Evolutionary conservation across 2,888 invertebrate species (phyloP), one percentile per base, ranked within the genome.

Genomic region (Rhagium mordax): DNA sequence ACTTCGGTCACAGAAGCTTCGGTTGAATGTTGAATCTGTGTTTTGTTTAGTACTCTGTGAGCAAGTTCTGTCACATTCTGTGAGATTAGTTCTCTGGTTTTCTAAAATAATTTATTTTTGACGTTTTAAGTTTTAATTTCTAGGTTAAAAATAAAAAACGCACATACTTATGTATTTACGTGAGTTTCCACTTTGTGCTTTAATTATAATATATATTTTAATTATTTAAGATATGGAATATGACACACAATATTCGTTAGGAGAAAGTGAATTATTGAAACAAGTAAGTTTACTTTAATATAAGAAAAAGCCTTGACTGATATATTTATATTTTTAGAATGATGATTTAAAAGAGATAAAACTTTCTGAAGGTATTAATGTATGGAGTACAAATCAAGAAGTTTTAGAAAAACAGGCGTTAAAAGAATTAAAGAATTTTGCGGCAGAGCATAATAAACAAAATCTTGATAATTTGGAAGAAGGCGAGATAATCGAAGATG

Each of bases 351-450:
- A 75, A 5, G 65, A 75, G 62, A 62, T 85, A 53, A 64, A 74
- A 7, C 72, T 80, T 48, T 77, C 81, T 55, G 76, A 82, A 76
- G 85, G 84, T 13, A 81, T 88, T 49, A 84, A 84, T 76, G 84
- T 88, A 3, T 88, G 88, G 88, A 83, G 87, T 49, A 79, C 84
- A 76, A 77, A 83, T 62, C 88, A 88, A 76, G 83, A 84, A 72
- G 76, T 79, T 24, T 79, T 88, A 29, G 88, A 88, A 78, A 72
- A 85, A 70, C 86, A 88, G 79, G 88, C 88, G 16, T 78, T 87
- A 66, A 79, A 84, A 67, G 87, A 88, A 75, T 74, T 88, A 5
- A 78, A 87, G 75, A 84, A 84, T 71, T 85, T 88, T 70, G 76
- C 82, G 18, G 80, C 84, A 71, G 75, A 82, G 74, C 73, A 71